A percentile compares a stretch with the other conserved stretches of the same genome.
These are phyloP conservation scores for Zaprionus tsacasi DNA, from an alignment of 1,140 invertebrate species.

Conservation along the genomic window DNA sequence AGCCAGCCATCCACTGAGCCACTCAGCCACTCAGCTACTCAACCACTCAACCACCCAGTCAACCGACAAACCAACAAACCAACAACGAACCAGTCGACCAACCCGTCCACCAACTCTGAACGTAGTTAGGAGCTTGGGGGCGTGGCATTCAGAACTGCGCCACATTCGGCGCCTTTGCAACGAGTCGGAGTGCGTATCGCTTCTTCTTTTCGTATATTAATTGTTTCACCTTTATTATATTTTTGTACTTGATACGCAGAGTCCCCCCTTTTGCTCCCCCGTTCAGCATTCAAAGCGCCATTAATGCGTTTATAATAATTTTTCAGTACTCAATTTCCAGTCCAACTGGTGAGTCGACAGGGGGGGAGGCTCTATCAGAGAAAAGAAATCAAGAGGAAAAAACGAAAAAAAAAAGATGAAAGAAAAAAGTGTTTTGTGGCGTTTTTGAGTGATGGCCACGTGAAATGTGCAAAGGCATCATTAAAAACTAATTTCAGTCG, in stretches of 20 bases:
- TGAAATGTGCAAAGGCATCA: constrained; percentile 76
- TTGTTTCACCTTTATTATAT: constrained; percentile 82
- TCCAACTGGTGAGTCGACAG: background rate
- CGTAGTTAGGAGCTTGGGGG: constrained; percentile 40
- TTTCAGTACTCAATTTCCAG: constrained; percentile 63
- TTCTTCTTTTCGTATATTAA: constrained; percentile 72
- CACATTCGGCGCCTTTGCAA: constrained; percentile 53
- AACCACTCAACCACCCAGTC: constrained; percentile 24
- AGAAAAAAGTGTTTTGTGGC: constrained; percentile 22
- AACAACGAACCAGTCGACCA: too few relatives aligned
- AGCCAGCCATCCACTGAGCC: constrained; percentile 24
- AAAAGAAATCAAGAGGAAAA: constrained; percentile 1
- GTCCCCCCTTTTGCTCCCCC: constrained; percentile 1
- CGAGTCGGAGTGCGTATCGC: constrained; percentile 53
- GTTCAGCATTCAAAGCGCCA: constrained; percentile 54
- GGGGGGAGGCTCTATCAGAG: constrained; percentile 9
- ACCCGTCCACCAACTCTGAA: too few relatives aligned
- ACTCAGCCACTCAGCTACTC: constrained; percentile 32
- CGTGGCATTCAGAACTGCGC: constrained; percentile 50
- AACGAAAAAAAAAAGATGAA: constrained; percentile 5
- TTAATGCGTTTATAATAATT: constrained; percentile 83
- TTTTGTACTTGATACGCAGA: constrained; percentile 68
- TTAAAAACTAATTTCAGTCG: constrained; percentile 76
- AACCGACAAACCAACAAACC: constrained; percentile 13
- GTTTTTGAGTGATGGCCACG: constrained; percentile 61